phyloP scores from a whole-genome alignment of 2,797 vertebrate genomes.

The Phyllotis vaccarum region DNA sequence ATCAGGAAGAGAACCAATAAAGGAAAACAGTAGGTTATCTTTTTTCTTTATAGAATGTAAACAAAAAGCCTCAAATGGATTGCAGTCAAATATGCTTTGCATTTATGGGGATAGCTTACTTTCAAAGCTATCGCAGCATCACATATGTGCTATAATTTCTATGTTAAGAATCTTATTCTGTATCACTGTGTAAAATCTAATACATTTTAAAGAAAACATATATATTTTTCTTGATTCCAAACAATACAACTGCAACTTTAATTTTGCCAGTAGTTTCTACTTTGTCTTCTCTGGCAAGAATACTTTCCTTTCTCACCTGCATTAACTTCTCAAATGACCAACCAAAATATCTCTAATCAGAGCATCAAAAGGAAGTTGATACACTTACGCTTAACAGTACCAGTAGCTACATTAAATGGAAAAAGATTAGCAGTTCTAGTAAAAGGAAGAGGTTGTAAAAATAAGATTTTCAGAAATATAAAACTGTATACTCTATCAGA shows the following conservation, averaged over 20 bases:
- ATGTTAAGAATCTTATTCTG: neutral
- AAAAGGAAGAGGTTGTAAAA: slow-evolving; percentile 12
- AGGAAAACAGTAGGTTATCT: neutral
- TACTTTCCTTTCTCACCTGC: neutral
- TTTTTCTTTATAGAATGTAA: neutral
- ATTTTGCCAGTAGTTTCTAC: neutral
- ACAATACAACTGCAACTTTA: slow-evolving; percentile 14
- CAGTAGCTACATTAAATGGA: slow-evolving; percentile 45
- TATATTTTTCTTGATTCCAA: neutral
- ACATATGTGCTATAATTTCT: neutral
- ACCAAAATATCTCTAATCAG: neutral
- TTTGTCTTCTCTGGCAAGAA: neutral
- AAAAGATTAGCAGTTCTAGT: slow-evolving; percentile 43
- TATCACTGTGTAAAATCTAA: neutral
- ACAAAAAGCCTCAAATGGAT: neutral
- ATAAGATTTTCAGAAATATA: slow-evolving; percentile 40
- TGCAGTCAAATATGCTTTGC: neutral
- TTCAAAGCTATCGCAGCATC: slow-evolving; percentile 1
- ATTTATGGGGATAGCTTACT: neutral
- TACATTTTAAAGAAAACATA: neutral
- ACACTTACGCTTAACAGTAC: neutral
- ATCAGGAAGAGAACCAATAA: neutral
- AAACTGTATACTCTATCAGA: neutral
- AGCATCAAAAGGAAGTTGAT: neutral
- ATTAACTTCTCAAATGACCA: neutral